phyloP scores from a whole-genome alignment of 1,140 invertebrate species.

The Apis cerana region DNA sequence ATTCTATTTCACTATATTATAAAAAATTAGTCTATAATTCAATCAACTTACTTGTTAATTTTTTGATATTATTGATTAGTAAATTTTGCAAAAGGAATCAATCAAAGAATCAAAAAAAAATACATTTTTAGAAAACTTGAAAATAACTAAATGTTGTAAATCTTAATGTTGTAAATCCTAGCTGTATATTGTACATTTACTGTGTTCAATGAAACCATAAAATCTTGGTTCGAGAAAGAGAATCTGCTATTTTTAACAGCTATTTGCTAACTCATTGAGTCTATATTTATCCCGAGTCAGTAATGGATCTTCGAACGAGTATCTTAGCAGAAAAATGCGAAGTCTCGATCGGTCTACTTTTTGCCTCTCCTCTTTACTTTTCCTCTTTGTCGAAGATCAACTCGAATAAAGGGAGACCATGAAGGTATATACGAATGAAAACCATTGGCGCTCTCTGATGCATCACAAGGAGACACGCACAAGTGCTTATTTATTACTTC shows the following conservation, averaged over 20 bases:
- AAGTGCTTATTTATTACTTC: too few species aligned
- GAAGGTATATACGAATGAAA: not conserved
- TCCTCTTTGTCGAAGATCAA: slow-evolving; percentile 33
- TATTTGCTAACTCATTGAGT: slow-evolving; percentile 13
- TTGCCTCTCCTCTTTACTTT: slow-evolving; percentile 27
- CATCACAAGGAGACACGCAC: not conserved
- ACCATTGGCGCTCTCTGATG: not conserved
- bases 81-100: too few species aligned
- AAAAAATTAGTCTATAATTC: too few species aligned
- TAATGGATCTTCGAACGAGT: slow-evolving; percentile 29
- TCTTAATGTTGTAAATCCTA: too few species aligned
- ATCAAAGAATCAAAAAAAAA: too few species aligned
- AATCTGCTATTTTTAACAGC: slow-evolving; percentile 28
- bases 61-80: too few species aligned
- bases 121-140: too few species aligned
- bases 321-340: slow-evolving; percentile 33
- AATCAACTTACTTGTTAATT: too few species aligned
- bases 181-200: too few species aligned
- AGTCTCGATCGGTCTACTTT: slow-evolving; percentile 33
- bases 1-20: too few species aligned
- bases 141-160: too few species aligned
- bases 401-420: slow-evolving; percentile 4
- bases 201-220: not conserved
- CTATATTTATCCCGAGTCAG: slow-evolving; percentile 34
- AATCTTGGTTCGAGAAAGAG: slow-evolving; percentile 1